Percentiles rank a stretch among this genome's conserved stretches.
These are phyloP conservation scores for Fabriciana adippe DNA, from an alignment of 2,888 invertebrate species.

Conservation along the genomic window DNA sequence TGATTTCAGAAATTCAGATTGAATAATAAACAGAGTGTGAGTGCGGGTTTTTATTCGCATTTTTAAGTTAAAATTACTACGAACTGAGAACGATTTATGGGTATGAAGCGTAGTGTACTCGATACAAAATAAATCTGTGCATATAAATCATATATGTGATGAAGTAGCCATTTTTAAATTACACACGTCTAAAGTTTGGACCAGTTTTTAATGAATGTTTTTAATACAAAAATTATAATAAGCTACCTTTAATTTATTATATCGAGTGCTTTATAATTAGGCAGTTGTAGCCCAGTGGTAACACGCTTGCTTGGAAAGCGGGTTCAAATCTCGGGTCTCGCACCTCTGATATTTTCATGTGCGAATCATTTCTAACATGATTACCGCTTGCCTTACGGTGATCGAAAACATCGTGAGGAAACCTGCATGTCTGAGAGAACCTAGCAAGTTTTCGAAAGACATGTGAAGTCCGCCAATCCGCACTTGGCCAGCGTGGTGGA, in stretches of 20 bases:
- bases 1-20: conserved; percentile 51
- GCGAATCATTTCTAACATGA: no score
- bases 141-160: conserved; percentile 17
- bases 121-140: conserved; percentile 8
- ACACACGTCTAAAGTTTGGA: background rate
- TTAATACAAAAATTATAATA: background rate
- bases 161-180: conserved; percentile 7
- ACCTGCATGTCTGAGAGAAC: no score
- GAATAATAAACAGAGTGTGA: conserved; percentile 53
- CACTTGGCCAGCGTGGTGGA: no score
- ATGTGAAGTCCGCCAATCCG: no score
- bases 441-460: no score
- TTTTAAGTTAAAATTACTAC: conserved; percentile 38
- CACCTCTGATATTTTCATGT: no score
- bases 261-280: no score
- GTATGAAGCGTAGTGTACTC: conserved; percentile 11
- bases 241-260: background rate
- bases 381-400: no score
- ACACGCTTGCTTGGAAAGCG: no score
- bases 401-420: no score
- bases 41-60: conserved; percentile 51
- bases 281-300: no score
- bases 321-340: no score
- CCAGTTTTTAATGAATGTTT: background rate
- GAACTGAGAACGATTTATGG: conserved; percentile 16